Evolutionary conservation across 2,113 vertebrate species (phyloP), one percentile per base, ranked within the genome.

Genomic region (Salminus brasiliensis): DNA sequence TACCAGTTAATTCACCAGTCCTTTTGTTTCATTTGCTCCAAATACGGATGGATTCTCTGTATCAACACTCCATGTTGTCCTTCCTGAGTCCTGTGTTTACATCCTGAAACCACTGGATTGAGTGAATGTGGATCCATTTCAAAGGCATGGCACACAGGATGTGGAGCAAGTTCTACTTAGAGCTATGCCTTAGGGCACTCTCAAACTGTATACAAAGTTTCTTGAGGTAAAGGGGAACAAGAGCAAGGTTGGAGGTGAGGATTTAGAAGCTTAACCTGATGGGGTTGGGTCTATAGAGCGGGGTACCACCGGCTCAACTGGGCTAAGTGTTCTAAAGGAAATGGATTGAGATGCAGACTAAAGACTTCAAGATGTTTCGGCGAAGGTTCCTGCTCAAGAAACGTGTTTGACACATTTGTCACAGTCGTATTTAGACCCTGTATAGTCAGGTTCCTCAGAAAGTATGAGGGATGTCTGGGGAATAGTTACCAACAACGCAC

Each of bases 51-150:
- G 68, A 72, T 52, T 65, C 41, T 63, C 36, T 16, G 53, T 29
- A 67, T 70, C 68, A 79, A 53, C 76, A 49, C 39, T 30, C 23
- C n/a, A 2, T 7, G 68, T 79, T 52, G 67, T 79, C 70, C 68
- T 63, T n/a, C 57, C 41, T 30, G 23, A 18, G 43, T 29, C 77
- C 43, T 36, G 43, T 36, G 68, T 52, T 63, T 72, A 32, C 67
- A 21, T 1, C 1, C 12, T 5, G 53, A 57, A 45, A 69, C 23
- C 29, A 57, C 10, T 18, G 30, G 29, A 34, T 32, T 8, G 1
- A 63, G 60, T 34, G 30, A 72, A 57, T 11, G 52, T 57, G 69
- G 69, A 71, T 71, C 67, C 41, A 7, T 71, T 60, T 78, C 63
- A 57, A 77, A 77, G 49, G 66, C 63, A 67, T 32, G 67, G 43